A percentile compares a stretch with the other conserved stretches of the same genome.
These are phyloP conservation scores for Mobula birostris DNA, from an alignment of 2,113 vertebrate species.

Conservation along the genomic window DNA sequence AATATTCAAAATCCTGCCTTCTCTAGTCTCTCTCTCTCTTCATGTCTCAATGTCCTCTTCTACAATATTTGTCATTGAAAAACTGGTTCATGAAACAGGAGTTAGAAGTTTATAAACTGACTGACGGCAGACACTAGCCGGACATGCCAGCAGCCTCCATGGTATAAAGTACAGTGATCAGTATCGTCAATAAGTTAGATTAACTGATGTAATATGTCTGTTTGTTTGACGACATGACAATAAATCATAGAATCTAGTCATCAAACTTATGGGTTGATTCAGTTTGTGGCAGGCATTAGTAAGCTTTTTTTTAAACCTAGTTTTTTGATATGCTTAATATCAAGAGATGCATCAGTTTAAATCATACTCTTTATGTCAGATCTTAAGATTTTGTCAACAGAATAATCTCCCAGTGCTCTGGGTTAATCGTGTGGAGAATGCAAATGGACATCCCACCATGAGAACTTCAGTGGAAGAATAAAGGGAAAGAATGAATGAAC, in stretches of 20 bases:
- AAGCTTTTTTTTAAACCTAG: neutral
- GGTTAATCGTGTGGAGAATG: neutral
- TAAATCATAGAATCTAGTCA: slow-evolving; percentile 15
- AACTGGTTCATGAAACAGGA: neutral
- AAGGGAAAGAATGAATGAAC: neutral
- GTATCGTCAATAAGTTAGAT: neutral
- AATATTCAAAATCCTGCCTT: neutral
- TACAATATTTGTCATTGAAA: neutral
- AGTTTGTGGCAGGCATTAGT: neutral
- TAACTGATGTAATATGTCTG: neutral
- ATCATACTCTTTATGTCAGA: neutral
- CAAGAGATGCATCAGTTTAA: neutral
- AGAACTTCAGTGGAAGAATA: neutral
- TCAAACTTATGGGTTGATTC: slow-evolving; percentile 1
- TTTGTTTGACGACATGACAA: neutral
- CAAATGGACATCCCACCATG: neutral
- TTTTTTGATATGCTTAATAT: neutral
- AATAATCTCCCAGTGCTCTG: neutral
- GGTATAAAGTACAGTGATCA: neutral
- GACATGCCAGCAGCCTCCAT: neutral
- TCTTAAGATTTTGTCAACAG: neutral
- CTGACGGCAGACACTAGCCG: too few species aligned
- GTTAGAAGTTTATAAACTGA: neutral
- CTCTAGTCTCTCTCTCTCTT: neutral
- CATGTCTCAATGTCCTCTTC: neutral